Evolutionary conservation across 2,113 vertebrate genomes (phyloP).

Genomic region (Podarcis cretensis): DNA sequence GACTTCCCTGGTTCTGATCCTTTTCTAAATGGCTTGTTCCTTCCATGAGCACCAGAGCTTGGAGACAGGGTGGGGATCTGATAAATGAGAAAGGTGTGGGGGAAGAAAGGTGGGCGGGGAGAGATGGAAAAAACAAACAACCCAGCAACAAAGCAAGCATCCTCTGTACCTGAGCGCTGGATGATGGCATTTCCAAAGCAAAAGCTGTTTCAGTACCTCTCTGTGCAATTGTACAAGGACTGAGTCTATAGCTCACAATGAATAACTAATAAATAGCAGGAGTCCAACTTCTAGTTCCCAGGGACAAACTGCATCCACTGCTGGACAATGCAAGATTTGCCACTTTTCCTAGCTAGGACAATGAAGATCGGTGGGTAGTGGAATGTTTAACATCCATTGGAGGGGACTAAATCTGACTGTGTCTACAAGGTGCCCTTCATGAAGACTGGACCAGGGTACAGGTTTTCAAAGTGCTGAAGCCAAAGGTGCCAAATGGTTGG

Average conservation of each 20-base stretch:
- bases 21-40: not conserved
- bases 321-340: not conserved
- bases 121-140: not conserved
- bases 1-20: not conserved
- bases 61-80: not conserved
- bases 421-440: constrained; percentile 36
- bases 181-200: not conserved
- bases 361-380: rapidly evolving
- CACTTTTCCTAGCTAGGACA: not conserved
- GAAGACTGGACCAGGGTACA: constrained; percentile 47
- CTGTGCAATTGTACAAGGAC: constrained; percentile 1
- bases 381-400: not conserved
- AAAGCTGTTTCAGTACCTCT: not conserved
- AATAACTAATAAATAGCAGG: constrained; percentile 8
- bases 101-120: not conserved
- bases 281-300: not conserved
- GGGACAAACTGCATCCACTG: not conserved
- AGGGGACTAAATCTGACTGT: not conserved
- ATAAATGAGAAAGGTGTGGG: not conserved
- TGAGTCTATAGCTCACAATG: not conserved
- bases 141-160: not conserved
- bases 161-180: not conserved
- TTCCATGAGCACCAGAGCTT: not conserved
- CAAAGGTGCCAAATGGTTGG: constrained; percentile 29
- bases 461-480: constrained; percentile 36